Conservation (phyloP, 1,140 invertebrate genomes). For the Brachionus sp. region DNA sequence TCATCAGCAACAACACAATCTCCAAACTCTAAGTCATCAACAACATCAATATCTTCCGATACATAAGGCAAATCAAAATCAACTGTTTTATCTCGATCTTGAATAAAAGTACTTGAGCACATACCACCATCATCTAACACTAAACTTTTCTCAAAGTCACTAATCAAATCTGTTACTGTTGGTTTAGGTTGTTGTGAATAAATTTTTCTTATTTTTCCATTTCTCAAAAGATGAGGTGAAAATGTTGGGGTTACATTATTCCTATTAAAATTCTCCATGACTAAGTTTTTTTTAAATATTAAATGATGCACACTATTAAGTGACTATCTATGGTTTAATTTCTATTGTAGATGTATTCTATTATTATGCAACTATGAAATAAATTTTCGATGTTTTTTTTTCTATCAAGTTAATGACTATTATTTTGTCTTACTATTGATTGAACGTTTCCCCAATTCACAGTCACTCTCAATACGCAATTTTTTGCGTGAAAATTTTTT, state of each 20-base stretch:
- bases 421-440: background rate
- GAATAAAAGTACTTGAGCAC: conserved; percentile 15
- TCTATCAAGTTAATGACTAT: conserved; percentile 3
- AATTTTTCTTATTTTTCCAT: background rate
- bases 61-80: conserved; percentile 20
- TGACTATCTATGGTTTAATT: background rate
- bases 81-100: conserved; percentile 20
- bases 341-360: background rate
- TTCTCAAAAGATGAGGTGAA: background rate
- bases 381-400: background rate
- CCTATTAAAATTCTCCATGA: no score
- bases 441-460: background rate
- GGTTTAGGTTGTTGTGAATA: background rate
- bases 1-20: background rate
- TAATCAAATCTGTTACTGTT: background rate
- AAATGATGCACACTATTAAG: background rate
- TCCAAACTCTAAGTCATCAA: conserved; percentile 20
- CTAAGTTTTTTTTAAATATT: background rate
- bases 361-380: conserved; percentile 4
- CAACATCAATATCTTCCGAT: conserved; percentile 15
- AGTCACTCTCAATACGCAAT: no score
- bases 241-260: no score
- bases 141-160: background rate
- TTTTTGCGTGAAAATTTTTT: no score
- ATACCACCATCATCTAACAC: conserved; percentile 10